Percentiles rank a stretch among this genome's conserved stretches.
Conservation (phyloP, 2,113 vertebrate species). For the Zapus hudsonius region DNA sequence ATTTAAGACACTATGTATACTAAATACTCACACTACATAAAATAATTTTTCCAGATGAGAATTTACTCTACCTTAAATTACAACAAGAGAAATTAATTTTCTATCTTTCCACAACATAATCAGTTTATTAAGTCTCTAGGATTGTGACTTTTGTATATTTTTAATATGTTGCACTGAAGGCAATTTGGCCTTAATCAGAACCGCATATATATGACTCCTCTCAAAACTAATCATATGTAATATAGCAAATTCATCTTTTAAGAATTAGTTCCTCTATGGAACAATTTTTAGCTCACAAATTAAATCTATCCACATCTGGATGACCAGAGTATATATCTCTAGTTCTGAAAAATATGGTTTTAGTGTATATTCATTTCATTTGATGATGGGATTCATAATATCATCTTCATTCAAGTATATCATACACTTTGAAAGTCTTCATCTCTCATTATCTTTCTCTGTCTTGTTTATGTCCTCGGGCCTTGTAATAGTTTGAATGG, state of each 20-base stretch:
- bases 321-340: background rate
- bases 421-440: background rate
- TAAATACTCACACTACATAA: background rate
- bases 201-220: background rate
- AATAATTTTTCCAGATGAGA: background rate
- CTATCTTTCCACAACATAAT: background rate
- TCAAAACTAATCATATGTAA: background rate
- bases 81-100: background rate
- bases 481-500: no score
- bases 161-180: slow-evolving; percentile 14
- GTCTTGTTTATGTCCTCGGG: no score
- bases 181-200: background rate
- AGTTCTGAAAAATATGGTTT: background rate
- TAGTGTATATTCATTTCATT: background rate
- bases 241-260: background rate
- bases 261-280: background rate
- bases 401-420: background rate
- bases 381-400: background rate
- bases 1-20: background rate
- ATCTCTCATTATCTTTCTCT: background rate
- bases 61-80: slow-evolving; percentile 6
- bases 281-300: background rate
- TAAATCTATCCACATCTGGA: background rate
- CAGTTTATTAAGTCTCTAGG: slow-evolving; percentile 25
- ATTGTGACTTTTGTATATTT: background rate